Evolutionary conservation across 2,888 invertebrate species (phyloP).

Genomic region (Phalangium opilio): DNA sequence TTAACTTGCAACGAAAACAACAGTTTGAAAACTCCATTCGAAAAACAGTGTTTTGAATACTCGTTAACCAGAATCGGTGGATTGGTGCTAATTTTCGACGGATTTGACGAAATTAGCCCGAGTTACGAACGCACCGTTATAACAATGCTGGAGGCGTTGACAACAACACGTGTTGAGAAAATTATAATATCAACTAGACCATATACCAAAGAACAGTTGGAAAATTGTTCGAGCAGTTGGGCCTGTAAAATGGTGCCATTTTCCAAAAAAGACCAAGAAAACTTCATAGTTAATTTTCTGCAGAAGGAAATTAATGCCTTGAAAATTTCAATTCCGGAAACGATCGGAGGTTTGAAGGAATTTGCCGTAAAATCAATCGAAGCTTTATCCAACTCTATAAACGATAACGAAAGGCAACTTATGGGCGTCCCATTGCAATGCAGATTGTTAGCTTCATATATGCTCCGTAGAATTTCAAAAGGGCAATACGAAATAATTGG

Average conservation of each 20-base stretch:
- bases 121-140: not conserved
- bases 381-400: no score
- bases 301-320: not conserved
- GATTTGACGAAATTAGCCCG: slow-evolving; percentile 1
- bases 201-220: not conserved
- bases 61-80: not conserved
- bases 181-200: slow-evolving; percentile 1
- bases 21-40: not conserved
- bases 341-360: no score
- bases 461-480: no score
- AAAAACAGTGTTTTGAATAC: not conserved
- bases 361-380: no score
- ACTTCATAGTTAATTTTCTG: not conserved
- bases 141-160: not conserved
- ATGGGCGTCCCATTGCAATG: no score
- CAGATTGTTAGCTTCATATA: no score
- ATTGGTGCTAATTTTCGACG: not conserved
- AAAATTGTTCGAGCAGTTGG: not conserved
- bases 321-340: no score
- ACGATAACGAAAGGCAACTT: no score
- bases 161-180: not conserved
- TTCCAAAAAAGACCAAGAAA: not conserved
- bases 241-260: slow-evolving; percentile 1
- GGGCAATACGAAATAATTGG: no score
- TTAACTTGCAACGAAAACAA: no score